Conservation (phyloP, 2,113 vertebrate genomes). For the Bujurquina vittata region DNA sequence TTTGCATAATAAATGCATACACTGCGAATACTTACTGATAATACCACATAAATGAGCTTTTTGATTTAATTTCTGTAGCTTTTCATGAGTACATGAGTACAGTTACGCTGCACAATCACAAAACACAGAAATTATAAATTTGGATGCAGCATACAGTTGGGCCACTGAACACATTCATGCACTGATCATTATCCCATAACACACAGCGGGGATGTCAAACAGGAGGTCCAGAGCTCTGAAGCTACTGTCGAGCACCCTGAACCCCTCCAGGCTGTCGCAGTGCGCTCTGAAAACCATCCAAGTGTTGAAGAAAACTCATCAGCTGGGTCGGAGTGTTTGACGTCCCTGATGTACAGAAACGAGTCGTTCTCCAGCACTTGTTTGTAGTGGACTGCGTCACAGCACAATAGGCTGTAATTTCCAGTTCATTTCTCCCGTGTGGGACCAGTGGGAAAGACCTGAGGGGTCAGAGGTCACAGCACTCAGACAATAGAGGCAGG, state of each 20-base stretch:
- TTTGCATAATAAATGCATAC: too few relatives aligned
- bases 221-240: too few relatives aligned
- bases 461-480: slow-evolving; percentile 26
- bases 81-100: background rate
- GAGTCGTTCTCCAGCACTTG: background rate
- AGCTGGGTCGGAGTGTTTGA: fast-evolving
- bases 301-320: background rate
- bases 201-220: too few relatives aligned
- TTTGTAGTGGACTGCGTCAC: background rate
- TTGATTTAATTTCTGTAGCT: background rate
- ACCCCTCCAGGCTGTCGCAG: too few relatives aligned
- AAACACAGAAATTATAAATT: too few relatives aligned
- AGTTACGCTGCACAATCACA: background rate
- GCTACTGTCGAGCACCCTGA: too few relatives aligned
- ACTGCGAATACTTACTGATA: background rate
- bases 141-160: too few relatives aligned
- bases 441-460: background rate
- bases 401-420: background rate
- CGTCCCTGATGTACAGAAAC: background rate
- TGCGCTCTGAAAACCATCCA: background rate
- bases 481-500: background rate
- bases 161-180: too few relatives aligned
- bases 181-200: too few relatives aligned
- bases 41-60: background rate
- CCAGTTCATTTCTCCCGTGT: background rate